Percentiles rank a stretch among this genome's conserved stretches.
Conservation (phyloP, 2,888 invertebrate genomes). For the Oligia fasciuncula region DNA sequence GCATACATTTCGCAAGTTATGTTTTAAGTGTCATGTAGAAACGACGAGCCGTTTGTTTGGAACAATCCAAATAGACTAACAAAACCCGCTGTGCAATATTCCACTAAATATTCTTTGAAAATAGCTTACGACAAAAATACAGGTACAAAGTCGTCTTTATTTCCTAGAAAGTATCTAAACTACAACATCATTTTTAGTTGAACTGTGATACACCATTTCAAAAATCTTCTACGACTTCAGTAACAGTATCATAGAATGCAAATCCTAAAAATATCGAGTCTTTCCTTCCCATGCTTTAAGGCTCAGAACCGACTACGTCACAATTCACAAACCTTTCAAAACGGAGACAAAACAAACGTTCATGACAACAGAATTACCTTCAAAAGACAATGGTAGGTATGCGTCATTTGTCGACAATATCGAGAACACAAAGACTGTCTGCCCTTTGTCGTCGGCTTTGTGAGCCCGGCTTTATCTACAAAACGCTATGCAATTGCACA, state of each 20-base stretch:
- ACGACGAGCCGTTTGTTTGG: neutral
- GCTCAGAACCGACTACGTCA: conserved; percentile 25
- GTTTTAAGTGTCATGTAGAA: neutral
- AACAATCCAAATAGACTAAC: neutral
- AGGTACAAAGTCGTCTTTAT: neutral
- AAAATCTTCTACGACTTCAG: neutral
- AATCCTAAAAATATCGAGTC: conserved; percentile 1
- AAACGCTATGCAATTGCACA: conserved; percentile 67
- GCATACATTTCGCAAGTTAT: neutral
- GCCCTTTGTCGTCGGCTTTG: conserved; percentile 69
- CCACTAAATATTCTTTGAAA: neutral
- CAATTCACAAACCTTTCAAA: conserved; percentile 42
- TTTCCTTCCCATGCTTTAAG: neutral
- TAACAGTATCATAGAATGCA: neutral
- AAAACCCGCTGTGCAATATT: neutral
- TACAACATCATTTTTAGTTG: neutral
- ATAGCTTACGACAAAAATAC: neutral
- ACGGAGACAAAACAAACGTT: conserved; percentile 45
- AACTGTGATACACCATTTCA: neutral
- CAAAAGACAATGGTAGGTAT: conserved; percentile 53
- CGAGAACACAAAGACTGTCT: conserved; percentile 68
- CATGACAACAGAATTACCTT: conserved; percentile 47
- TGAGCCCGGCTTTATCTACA: conserved; percentile 65
- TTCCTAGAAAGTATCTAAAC: neutral
- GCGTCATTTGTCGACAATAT: conserved; percentile 69